These are phyloP conservation scores for Pseudolycoriella hygida DNA, from an alignment of 2,888 invertebrate genomes.

Conservation along the genomic window DNA sequence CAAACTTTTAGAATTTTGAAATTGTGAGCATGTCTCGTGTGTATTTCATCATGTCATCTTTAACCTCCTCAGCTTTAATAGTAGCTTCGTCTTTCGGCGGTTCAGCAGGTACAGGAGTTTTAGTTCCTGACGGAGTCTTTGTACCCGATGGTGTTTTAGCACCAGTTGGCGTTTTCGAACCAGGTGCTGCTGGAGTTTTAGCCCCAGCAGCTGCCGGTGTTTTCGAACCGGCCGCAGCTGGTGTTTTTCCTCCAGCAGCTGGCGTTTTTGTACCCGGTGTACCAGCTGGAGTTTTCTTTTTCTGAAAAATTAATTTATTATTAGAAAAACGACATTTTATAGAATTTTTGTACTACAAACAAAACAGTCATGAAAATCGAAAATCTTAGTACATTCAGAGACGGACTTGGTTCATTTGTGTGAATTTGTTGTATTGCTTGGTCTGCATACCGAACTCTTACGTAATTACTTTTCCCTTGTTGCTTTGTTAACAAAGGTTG, in stretches of 20 bases:
- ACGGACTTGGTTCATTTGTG: no score
- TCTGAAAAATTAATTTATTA: background rate
- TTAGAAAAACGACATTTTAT: background rate
- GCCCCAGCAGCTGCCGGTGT: conserved; percentile 13
- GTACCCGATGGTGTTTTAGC: background rate
- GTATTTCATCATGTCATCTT: background rate
- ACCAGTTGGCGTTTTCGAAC: background rate
- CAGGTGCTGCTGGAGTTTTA: conserved; percentile 8
- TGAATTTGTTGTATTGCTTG: no score
- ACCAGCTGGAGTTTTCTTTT: conserved; percentile 3
- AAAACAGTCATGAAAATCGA: background rate
- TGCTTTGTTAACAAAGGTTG: no score
- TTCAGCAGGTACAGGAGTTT: conserved; percentile 12
- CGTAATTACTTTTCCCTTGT: no score
- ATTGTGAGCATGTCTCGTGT: background rate
- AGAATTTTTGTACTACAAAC: background rate
- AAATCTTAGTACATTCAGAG: no score
- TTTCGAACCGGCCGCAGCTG: conserved; percentile 11
- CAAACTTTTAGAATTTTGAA: background rate
- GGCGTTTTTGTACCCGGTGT: conserved; percentile 11
- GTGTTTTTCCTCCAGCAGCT: conserved; percentile 7
- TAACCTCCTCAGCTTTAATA: conserved; percentile 1
- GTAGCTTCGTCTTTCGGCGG: background rate
- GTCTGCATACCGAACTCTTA: no score
- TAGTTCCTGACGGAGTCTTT: no score